Conservation (phyloP, 2,797 vertebrate species). For the Acanthopagrus latus region DNA sequence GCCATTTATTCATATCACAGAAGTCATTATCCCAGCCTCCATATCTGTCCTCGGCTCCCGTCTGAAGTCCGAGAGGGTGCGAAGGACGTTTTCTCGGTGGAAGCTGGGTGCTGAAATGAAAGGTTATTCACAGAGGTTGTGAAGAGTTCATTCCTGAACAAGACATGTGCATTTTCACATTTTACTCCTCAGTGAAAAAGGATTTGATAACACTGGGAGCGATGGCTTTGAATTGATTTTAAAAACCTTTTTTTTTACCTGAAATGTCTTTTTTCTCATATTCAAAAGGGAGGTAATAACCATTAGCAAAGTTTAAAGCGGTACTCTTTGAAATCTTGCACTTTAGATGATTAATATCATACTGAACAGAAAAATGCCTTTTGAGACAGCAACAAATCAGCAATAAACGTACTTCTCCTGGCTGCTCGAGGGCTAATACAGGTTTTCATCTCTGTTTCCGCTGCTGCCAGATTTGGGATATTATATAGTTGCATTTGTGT, state of each 20-base stretch:
- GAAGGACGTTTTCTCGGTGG: constrained; percentile 6
- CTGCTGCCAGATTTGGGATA: too few species aligned
- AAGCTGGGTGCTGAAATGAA: background rate
- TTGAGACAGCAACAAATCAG: too few species aligned
- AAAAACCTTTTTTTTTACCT: background rate
- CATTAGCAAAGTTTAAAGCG: background rate
- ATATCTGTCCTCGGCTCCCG: background rate
- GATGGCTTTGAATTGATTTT: background rate
- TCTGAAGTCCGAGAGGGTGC: background rate
- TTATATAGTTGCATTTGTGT: too few species aligned
- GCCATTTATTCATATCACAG: constrained; percentile 61
- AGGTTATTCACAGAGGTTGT: constrained; percentile 13
- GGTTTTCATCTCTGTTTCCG: too few species aligned
- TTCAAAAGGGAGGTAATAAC: background rate
- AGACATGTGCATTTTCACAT: constrained; percentile 10
- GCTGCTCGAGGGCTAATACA: too few species aligned
- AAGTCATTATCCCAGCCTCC: constrained; percentile 56
- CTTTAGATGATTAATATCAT: too few species aligned
- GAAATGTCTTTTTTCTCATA: background rate
- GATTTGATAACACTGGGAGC: constrained; percentile 1
- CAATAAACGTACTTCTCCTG: too few species aligned
- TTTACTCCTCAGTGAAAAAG: background rate
- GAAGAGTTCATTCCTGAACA: constrained; percentile 32
- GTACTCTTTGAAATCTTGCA: background rate
- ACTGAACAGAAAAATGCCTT: too few species aligned